Percentiles rank a stretch among this genome's conserved stretches.
Evolutionary conservation across 2,888 invertebrate genomes (phyloP).

Genomic region (Dorcus parallelipipedus): DNA sequence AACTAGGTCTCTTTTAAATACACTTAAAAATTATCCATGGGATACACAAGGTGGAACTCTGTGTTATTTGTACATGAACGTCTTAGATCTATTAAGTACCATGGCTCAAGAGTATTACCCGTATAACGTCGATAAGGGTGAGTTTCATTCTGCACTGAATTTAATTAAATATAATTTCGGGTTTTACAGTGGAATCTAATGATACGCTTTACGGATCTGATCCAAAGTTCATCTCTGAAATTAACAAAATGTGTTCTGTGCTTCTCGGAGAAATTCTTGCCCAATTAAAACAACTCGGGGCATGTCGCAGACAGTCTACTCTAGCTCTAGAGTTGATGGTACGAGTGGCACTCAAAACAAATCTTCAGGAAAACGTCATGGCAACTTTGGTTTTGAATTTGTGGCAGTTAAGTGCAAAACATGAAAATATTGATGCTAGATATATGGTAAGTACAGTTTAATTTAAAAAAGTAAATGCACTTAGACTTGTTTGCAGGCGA

Average conservation of each 20-base stretch:
- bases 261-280: slow-evolving; percentile 74
- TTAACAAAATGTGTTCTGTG: slow-evolving; percentile 73
- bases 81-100: slow-evolving; percentile 74
- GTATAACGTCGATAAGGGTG: slow-evolving; percentile 82
- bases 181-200: slow-evolving; percentile 78
- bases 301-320: slow-evolving; percentile 64
- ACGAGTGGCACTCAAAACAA: slow-evolving; percentile 63
- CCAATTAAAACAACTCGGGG: slow-evolving; percentile 61
- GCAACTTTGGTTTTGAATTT: slow-evolving; percentile 71
- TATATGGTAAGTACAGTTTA: slow-evolving; percentile 37
- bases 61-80: slow-evolving; percentile 67
- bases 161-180: too few species aligned
- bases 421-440: slow-evolving; percentile 43
- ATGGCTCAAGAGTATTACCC: slow-evolving; percentile 79
- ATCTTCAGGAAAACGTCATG: slow-evolving; percentile 59
- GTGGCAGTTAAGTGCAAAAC: slow-evolving; percentile 76
- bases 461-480: not conserved
- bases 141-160: not conserved
- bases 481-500: too few species aligned
- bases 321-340: slow-evolving; percentile 73
- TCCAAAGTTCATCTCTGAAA: slow-evolving; percentile 76
- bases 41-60: slow-evolving; percentile 64
- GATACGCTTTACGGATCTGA: slow-evolving; percentile 89
- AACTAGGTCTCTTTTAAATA: slow-evolving; percentile 75
- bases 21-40: slow-evolving; percentile 72